Base-by-base conservation (phyloP, 2,888 invertebrate species). In the Chalcosyrphus nemorum region DNA sequence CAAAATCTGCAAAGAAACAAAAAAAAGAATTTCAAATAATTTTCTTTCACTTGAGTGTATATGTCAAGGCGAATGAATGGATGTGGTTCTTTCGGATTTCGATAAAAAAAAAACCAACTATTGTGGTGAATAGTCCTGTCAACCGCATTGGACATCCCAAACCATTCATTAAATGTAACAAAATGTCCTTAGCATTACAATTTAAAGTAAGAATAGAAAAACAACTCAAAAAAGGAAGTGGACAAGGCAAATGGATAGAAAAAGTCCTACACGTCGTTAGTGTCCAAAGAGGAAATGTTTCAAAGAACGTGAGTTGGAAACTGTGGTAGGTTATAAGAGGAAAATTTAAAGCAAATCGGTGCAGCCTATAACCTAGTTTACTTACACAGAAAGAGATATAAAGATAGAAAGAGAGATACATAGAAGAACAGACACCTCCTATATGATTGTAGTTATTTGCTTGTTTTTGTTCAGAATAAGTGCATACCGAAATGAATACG, bases 231-330 rank as follows among this genome's bases (percentile, higher is more conserved):
- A 32, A 9, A 9, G 11, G 1, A 29, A 29, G 7, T 1, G 7
- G 29, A 29, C 4, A 4, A 29, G 7, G 7, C 4, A 7, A 29
- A 29, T 9, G 9, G 2, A 32, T 2, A 9, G 65, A 77, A 82
- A 68, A 72, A 56, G 47, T 63, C 61, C 50, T 38, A 43, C 78
- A 84, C 84, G 74, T 84, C 57, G 50, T 21, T 21, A 11, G 47
- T 68, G 68, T 80, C 70, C 84, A 45, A 84, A 65, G 11, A 70
- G 45, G 65, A 70, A 78, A 70, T 70, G 57, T 80, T 59, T 35
- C 50, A 65, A 59, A 29, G 32, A 78, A 84, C 84, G 84, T 84
- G 84, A 84, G 78, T 52, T 70, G 80, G 75, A 59, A 70, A 27
- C 57, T 29, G 59, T 80, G 74, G 75, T 75, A 68, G 59, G 59